Evolutionary conservation across 2,888 invertebrate species (phyloP), one percentile per base, ranked within the genome.

Genomic region (Leptinotarsa haldemani): DNA sequence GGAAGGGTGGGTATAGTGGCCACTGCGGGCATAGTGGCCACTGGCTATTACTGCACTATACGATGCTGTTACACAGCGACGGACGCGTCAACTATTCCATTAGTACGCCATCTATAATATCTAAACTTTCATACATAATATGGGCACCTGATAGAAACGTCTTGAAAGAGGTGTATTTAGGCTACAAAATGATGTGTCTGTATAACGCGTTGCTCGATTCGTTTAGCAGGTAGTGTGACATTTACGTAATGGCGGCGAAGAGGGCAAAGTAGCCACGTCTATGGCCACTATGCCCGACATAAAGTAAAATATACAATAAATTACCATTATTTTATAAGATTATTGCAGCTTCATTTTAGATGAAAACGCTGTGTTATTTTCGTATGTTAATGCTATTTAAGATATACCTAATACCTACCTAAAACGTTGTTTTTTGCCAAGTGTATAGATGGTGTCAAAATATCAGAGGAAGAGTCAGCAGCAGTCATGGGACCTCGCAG

Each of bases 391-490:
- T 25, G 5, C 25, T 25, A 5, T 25, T 25, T 5, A 25, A 25
- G 25, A 25, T 25, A 25, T 25, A 25, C 25, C 25, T 25, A 25
- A 25, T 25, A 25, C 25, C 25, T 25, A 25, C 25, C 25, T 5
- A 25, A 25, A 25, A 25, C 25, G 25, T 25, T 25, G 25, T 25
- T 25, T 5, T 25, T 5, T 5, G 25, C 25, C 25, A 25, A 5
- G 5, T 25, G 25, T 25, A 25, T 5, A 25, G 25, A 69, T 53
- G 52, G 67, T 67, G 48, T 67, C 52, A 20, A 67, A 52, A 52
- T 50, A 67, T 52, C 52, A 67, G 52, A 67, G 52, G 12, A 67
- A 52, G 52, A 53, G 67, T 53, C 50, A 67, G 52, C 50, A 67
- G 67, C 52, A 67, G 40, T 20, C 56, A n/a, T 69, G 58, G 58